Conservation (phyloP, 1,140 invertebrate species). For the Bicyclus anynana region DNA sequence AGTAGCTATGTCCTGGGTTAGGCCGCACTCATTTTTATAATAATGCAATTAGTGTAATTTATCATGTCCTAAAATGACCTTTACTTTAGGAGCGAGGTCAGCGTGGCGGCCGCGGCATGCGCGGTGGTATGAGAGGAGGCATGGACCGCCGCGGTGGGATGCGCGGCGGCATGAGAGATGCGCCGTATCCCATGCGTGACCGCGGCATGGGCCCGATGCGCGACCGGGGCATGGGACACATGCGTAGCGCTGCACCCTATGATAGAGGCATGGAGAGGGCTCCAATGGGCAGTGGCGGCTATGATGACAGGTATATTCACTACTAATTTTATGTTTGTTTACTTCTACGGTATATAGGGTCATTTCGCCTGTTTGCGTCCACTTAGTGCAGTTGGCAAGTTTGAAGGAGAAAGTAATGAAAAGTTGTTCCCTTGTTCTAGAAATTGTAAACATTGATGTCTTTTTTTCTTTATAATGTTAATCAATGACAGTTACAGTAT, state of each 20-base stretch:
- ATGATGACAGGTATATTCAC: constrained; percentile 67
- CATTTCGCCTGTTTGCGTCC: no score
- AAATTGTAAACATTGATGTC: no score
- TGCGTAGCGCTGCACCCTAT: constrained; percentile 27
- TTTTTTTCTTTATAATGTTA: no score
- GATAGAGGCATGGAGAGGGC: constrained; percentile 64
- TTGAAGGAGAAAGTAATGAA: no score
- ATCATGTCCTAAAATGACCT: background rate
- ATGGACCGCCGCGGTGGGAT: constrained; percentile 57
- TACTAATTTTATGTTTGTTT: no score
- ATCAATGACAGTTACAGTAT: no score
- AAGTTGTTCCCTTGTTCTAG: no score
- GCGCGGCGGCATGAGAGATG: constrained; percentile 57
- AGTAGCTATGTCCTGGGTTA: no score
- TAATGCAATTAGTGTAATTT: no score
- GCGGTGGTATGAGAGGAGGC: constrained; percentile 54
- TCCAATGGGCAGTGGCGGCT: constrained; percentile 48
- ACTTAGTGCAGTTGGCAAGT: no score
- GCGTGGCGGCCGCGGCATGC: constrained; percentile 52
- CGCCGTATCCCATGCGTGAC: constrained; percentile 47
- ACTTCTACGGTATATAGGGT: no score
- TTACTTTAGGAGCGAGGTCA: constrained; percentile 52
- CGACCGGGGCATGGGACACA: constrained; percentile 37
- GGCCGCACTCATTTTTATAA: no score
- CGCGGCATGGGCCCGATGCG: constrained; percentile 17